These are phyloP conservation scores for Diadegma fenestrale DNA, from an alignment of 2,888 invertebrate species.

Conservation along the genomic window DNA sequence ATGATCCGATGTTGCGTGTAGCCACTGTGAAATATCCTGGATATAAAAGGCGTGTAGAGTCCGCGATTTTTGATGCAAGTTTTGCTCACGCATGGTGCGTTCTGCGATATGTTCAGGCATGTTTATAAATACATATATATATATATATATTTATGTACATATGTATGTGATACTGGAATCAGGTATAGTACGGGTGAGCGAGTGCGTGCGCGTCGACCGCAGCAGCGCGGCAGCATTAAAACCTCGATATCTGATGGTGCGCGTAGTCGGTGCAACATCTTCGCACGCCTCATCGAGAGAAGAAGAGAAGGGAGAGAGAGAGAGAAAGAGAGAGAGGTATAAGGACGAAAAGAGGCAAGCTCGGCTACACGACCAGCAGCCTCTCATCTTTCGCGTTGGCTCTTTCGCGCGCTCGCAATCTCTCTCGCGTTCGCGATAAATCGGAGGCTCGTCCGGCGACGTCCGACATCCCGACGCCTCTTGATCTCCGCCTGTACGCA, in stretches of 20 bases:
- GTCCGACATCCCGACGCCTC: constrained; percentile 77
- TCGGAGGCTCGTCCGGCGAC: constrained; percentile 72
- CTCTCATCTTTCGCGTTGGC: constrained; percentile 62
- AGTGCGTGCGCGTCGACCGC: constrained; percentile 66
- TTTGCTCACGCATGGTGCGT: constrained; percentile 59
- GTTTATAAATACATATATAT: constrained; percentile 2
- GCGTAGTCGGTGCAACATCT: constrained; percentile 68
- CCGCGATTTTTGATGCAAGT: constrained; percentile 55
- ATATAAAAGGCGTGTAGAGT: constrained; percentile 52
- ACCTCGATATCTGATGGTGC: constrained; percentile 68
- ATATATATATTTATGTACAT: background rate
- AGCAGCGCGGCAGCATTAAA: constrained; percentile 63
- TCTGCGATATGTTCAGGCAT: constrained; percentile 27
- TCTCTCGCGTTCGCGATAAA: constrained; percentile 67
- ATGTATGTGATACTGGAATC: constrained; percentile 25
- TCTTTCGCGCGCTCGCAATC: constrained; percentile 37
- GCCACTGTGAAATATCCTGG: constrained; percentile 63
- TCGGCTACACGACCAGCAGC: constrained; percentile 52
- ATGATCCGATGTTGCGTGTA: constrained; percentile 61
- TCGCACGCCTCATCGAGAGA: constrained; percentile 60
- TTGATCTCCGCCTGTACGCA: constrained; percentile 73
- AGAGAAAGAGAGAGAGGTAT: background rate
- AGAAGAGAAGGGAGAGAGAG: background rate
- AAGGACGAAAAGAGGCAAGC: constrained; percentile 33
- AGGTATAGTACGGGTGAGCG: constrained; percentile 55